These are phyloP conservation scores for Tangachromis dhanisi DNA, from an alignment of 2,113 vertebrate species.

Conservation along the genomic window DNA sequence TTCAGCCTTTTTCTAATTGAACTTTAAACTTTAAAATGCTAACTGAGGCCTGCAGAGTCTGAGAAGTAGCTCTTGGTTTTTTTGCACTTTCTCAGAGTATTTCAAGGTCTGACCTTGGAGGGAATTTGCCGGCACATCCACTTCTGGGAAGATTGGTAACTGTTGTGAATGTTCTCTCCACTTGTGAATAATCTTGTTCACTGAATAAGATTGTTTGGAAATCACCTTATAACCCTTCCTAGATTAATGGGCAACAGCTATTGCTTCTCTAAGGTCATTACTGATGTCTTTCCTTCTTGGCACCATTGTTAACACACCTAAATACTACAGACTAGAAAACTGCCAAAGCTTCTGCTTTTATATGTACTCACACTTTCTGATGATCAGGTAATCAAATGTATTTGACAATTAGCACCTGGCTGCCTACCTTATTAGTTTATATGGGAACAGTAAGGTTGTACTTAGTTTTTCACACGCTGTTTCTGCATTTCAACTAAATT, in stretches of 20 bases:
- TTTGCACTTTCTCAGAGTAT: neutral
- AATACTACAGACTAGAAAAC: neutral
- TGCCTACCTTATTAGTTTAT: neutral
- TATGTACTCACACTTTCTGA: neutral
- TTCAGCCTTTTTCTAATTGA: neutral
- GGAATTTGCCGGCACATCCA: neutral
- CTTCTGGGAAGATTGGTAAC: neutral
- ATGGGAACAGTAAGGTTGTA: neutral
- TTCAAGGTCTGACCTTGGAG: neutral
- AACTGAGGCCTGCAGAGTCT: neutral
- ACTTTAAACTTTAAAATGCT: neutral
- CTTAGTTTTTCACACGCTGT: neutral
- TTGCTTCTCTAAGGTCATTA: neutral
- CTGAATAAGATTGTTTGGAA: neutral
- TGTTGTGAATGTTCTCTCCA: neutral
- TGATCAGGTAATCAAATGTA: neutral
- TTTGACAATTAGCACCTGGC: neutral
- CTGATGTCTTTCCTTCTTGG: neutral
- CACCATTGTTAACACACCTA: neutral
- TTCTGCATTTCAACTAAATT: neutral
- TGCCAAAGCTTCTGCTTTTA: neutral
- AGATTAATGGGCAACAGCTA: neutral
- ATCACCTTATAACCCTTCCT: neutral
- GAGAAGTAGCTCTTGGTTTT: neutral
- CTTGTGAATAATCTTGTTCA: neutral